phyloP scores from a whole-genome alignment of 2,888 invertebrate species.

The Pachycephus smyrnensis region DNA sequence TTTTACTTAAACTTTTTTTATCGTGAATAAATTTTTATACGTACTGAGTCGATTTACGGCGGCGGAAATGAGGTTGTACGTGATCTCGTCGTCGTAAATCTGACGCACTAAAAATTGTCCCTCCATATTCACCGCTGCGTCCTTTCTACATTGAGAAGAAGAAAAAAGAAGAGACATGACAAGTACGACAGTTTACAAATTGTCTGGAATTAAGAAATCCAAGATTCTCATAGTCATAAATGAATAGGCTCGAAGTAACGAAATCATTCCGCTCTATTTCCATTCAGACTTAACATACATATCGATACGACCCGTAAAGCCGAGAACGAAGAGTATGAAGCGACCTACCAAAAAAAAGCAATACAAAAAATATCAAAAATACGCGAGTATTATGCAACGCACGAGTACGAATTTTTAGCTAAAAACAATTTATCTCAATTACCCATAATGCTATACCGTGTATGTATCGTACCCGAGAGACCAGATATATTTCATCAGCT shows the following conservation, averaged over 20 bases:
- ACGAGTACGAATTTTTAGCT: background rate
- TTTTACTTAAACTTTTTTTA: background rate
- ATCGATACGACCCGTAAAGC: background rate
- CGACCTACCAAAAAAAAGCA: background rate
- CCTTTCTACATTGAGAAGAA: conserved; percentile 75
- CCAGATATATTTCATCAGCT: background rate
- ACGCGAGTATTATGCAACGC: background rate
- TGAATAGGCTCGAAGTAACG: background rate
- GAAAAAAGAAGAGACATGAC: background rate
- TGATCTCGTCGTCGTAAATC: conserved; percentile 95
- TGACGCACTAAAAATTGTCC: conserved; percentile 94
- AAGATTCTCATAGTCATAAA: background rate
- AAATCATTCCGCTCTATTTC: background rate
- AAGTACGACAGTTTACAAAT: background rate
- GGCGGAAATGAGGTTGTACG: conserved; percentile 92
- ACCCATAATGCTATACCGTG: background rate
- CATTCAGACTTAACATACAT: background rate
- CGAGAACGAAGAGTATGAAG: background rate
- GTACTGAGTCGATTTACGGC: conserved; percentile 92
- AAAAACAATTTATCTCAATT: background rate
- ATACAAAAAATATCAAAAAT: background rate
- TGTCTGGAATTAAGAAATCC: background rate
- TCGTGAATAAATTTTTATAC: conserved; percentile 55
- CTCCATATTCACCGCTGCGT: conserved; percentile 93
- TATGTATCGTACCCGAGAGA: background rate